These are phyloP conservation scores for Amphiprion clarkii DNA, from an alignment of 2,797 vertebrate genomes.

Conservation along the genomic window DNA sequence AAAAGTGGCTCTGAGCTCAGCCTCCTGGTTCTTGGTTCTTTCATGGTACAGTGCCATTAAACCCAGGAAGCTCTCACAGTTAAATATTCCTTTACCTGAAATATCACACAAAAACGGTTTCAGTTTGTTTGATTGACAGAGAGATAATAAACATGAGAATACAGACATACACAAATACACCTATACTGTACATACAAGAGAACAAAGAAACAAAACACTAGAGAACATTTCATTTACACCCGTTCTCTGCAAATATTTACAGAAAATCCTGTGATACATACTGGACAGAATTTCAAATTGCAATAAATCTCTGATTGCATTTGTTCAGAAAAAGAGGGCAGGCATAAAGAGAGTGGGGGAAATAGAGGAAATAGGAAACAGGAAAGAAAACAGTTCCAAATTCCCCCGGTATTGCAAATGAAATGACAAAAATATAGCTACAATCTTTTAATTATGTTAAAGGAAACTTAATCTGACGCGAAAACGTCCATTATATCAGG, in stretches of 20 bases:
- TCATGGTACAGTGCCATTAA: slow-evolving; percentile 78
- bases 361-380: slow-evolving; percentile 38
- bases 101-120: slow-evolving; percentile 25
- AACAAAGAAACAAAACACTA: not conserved
- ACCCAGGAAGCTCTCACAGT: slow-evolving; percentile 76
- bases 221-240: not conserved
- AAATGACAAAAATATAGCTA: slow-evolving; percentile 23
- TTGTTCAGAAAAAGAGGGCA: not conserved
- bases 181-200: not conserved
- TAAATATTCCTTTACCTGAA: slow-evolving; percentile 80
- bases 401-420: slow-evolving; percentile 31
- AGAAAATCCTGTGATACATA: not conserved
- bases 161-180: not conserved
- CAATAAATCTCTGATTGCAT: slow-evolving; percentile 9
- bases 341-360: slow-evolving; percentile 3
- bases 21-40: slow-evolving; percentile 82
- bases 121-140: not conserved
- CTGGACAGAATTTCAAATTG: slow-evolving; percentile 19
- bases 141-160: not conserved
- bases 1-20: slow-evolving; percentile 80
- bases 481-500: not conserved
- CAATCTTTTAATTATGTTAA: slow-evolving; percentile 4
- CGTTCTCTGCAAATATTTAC: slow-evolving; percentile 24
- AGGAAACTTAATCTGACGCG: not conserved
- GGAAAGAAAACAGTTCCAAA: slow-evolving; percentile 46